These are phyloP conservation scores for Smittia sp. DNA, from an alignment of 2,888 invertebrate genomes.

Conservation along the genomic window DNA sequence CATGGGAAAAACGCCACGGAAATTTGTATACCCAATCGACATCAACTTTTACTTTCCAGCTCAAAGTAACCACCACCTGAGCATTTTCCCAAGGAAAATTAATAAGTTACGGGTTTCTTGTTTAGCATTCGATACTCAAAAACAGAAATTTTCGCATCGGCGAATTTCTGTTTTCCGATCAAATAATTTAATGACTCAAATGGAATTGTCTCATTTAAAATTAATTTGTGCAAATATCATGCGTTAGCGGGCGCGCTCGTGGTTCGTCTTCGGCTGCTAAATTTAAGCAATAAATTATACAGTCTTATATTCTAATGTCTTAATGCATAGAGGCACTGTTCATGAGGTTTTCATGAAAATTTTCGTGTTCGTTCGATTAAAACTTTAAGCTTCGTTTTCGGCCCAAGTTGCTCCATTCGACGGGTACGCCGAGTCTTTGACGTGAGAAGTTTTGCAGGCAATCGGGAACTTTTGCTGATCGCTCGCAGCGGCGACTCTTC, in stretches of 20 bases:
- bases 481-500: slow-evolving; percentile 73
- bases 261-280: background rate
- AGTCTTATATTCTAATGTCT: slow-evolving; percentile 33
- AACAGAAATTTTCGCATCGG: background rate
- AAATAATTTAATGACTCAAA: slow-evolving; percentile 29
- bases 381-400: slow-evolving; percentile 37
- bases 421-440: slow-evolving; percentile 46
- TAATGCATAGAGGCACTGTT: background rate
- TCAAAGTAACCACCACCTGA: background rate
- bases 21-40: too few species aligned
- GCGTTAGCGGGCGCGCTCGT: background rate
- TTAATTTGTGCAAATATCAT: background rate
- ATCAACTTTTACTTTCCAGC: background rate
- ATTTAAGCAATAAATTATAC: slow-evolving; percentile 35
- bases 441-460: slow-evolving; percentile 52
- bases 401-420: slow-evolving; percentile 52
- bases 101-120: background rate
- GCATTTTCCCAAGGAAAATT: background rate
- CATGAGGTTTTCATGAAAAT: background rate
- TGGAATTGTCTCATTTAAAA: background rate
- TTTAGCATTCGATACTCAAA: slow-evolving; percentile 7
- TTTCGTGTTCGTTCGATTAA: slow-evolving; percentile 8
- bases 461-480: slow-evolving; percentile 59
- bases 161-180: slow-evolving; percentile 37
- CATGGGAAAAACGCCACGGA: background rate